These are phyloP conservation scores for Agrilus biguttatus DNA, from an alignment of 2,888 invertebrate species.

Conservation along the genomic window DNA sequence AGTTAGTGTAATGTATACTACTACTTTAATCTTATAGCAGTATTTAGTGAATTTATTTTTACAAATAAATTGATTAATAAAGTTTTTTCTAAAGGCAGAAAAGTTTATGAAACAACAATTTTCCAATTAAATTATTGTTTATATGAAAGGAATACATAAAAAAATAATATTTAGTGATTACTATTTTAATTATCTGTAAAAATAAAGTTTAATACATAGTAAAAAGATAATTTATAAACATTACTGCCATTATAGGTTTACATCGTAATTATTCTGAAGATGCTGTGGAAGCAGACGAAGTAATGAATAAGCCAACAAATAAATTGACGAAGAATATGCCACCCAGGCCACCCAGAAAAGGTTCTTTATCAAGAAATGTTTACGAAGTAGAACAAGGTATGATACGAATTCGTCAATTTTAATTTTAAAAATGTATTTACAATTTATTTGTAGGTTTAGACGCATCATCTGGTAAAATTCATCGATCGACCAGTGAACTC, in stretches of 20 bases:
- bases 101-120: no score
- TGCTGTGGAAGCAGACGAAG: slow-evolving; percentile 55
- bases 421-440: background rate
- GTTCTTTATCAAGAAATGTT: slow-evolving; percentile 47
- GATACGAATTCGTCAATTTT: background rate
- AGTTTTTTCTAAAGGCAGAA: no score
- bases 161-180: no score
- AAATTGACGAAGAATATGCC: slow-evolving; percentile 38
- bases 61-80: no score
- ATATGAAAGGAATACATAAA: no score
- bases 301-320: slow-evolving; percentile 35
- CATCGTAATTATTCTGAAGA: slow-evolving; percentile 77
- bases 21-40: no score
- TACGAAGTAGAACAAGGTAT: slow-evolving; percentile 18
- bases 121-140: no score
- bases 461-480: slow-evolving; percentile 30
- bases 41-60: no score
- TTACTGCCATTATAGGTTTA: slow-evolving; percentile 40
- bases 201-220: no score
- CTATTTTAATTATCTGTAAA: no score
- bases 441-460: slow-evolving; percentile 11
- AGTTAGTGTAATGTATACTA: no score
- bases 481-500: slow-evolving; percentile 60
- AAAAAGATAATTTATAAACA: no score
- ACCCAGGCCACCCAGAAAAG: slow-evolving; percentile 59